Evolutionary conservation across 2,888 invertebrate genomes (phyloP), one percentile per base, ranked within the genome.

Genomic region (Parnassius mnemosyne): DNA sequence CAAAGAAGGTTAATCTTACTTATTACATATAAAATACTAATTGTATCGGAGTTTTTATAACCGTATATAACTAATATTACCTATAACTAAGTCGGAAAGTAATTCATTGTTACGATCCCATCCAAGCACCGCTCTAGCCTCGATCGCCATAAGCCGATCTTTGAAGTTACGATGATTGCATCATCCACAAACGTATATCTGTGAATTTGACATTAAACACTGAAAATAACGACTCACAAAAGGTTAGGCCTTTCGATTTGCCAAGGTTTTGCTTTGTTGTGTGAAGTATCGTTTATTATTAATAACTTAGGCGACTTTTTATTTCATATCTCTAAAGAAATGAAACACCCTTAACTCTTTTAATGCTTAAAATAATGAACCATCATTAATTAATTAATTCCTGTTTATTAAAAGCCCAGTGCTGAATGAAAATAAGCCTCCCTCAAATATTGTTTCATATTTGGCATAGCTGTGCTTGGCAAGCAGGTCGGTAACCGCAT

Each of bases 161-260:
- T 20, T 16, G 43, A 25, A 34, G 44, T 16, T 53, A 13, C 11
- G 46, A 11, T 9, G 46, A 53, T 63, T 63, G 58, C 63, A 55
- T 63, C 63, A 63, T 20, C 12, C 10, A 34, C 25, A 43, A 42
- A 44, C 53, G 44, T 53, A 53, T 44, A 66, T 51, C 46, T 77
- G 66, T 80, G 81, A 2, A 52, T 63, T 3, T 64, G 62, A 64
- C 83, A 83, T 13, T 66, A 64, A 61, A 64, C 53, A 41, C 50
- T 78, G 75, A 55, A 67, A 64, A 43, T 70, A 68, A 50, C 64
- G 72, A 1, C 73, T 66, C 41, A 67, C 69, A 53, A 65, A 71
- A 43, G 73, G 66, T 64, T 72, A 73, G 41, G 69, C 71, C 34
- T 59, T 55, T 63, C 63, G 44, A 59, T 58, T 63, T 51, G 43